phyloP scores from a whole-genome alignment of 2,113 vertebrate species.

The Nothobranchius kuhntae region DNA sequence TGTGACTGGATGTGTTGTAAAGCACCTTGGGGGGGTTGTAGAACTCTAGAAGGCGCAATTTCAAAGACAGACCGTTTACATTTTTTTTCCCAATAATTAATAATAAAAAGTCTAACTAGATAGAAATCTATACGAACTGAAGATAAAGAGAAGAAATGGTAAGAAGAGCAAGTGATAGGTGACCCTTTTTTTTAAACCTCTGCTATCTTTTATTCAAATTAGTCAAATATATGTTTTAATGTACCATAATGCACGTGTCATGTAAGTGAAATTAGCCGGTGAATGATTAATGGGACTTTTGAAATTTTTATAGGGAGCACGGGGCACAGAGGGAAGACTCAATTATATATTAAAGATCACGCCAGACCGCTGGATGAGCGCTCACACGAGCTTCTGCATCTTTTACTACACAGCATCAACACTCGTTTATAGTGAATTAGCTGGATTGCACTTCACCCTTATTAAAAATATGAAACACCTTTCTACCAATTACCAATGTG shows the following conservation, averaged over 20 bases:
- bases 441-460: conserved; percentile 19
- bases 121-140: too few relatives aligned
- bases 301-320: conserved; percentile 64
- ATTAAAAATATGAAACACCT: background rate
- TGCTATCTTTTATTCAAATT: conserved; percentile 56
- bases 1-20: too few relatives aligned
- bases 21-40: too few relatives aligned
- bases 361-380: conserved; percentile 15
- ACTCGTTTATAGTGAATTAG: conserved; percentile 18
- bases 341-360: conserved; percentile 65
- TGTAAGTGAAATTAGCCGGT: conserved; percentile 69
- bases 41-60: too few relatives aligned
- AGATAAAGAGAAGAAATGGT: background rate
- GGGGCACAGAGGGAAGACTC: conserved; percentile 27
- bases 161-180: background rate
- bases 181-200: conserved; percentile 20
- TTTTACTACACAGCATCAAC: background rate
- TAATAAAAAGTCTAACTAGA: too few relatives aligned
- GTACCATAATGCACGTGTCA: conserved; percentile 64
- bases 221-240: conserved; percentile 57
- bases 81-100: too few relatives aligned
- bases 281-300: conserved; percentile 70
- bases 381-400: conserved; percentile 3
- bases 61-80: too few relatives aligned
- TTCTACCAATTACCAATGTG: too few relatives aligned